Evolutionary conservation across 2,113 vertebrate genomes (phyloP).

Genomic region (Tenrec ecaudatus): DNA sequence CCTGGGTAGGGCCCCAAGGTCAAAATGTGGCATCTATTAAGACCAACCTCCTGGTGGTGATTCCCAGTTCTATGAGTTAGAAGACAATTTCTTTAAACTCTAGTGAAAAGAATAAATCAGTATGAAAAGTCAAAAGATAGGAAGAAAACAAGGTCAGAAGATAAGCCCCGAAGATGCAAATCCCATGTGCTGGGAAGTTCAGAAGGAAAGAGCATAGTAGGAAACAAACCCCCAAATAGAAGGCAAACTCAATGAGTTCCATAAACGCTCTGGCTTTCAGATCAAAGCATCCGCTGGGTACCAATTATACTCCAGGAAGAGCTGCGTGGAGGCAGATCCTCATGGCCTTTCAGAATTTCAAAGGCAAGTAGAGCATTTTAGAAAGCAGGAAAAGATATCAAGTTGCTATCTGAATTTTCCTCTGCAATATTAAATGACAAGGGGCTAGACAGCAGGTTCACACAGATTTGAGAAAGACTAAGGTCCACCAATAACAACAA

Average conservation of each 20-base stretch:
- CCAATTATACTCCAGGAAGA: not conserved
- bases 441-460: not conserved
- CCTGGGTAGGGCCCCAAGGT: not conserved
- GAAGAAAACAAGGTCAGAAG: not conserved
- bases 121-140: not conserved
- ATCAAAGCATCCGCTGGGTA: not conserved
- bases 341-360: not conserved
- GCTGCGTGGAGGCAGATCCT: not conserved
- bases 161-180: not conserved
- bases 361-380: not conserved
- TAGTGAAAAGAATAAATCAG: not conserved
- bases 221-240: not conserved
- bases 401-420: conserved; percentile 1
- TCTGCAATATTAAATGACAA: not conserved
- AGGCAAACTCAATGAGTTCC: not conserved
- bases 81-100: not conserved
- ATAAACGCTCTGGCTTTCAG: not conserved
- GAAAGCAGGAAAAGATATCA: not conserved
- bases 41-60: not conserved
- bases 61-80: not conserved
- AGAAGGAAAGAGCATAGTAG: not conserved
- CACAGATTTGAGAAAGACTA: not conserved
- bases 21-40: not conserved
- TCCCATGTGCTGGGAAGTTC: not conserved
- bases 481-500: not conserved